Base-by-base conservation (phyloP, 2,797 vertebrate genomes). In the Sebastiscus tertius region DNA sequence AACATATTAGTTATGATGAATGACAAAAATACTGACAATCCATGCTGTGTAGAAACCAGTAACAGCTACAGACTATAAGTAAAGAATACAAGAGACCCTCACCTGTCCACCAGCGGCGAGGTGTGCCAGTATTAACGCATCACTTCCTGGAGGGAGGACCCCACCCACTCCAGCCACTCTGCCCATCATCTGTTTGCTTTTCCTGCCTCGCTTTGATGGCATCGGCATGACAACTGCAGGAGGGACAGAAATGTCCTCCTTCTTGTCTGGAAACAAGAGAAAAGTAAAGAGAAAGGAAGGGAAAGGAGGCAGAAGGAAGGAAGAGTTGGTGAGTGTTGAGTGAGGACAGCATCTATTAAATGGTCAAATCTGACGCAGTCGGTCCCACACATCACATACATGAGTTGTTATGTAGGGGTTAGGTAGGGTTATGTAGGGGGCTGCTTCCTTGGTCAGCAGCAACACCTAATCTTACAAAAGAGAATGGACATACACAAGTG, bases 161-260 rank as follows among this genome's bases (percentile, higher is more conserved):
- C 94, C 93, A 2, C 96, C 96, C 0, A 96, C 95, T 76, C 97
- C 89, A 1, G 81, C 7, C 0, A 96, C 94, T 81, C 98, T 91
- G 49, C 96, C 91, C 92, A 98, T 96, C 87, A 90, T 7, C 69
- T 95, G 95, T 81, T 98, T 99, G 96, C 98, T 99, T 95, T 99
- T 99, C 31, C 97, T 96, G 82, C 98, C 97, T 56, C 98, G 90
- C 77, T 96, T 96, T 6, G 96, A 86, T 85, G 69, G 97, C 24
- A 92, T 96, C 83, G 92, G 95, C 96, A 93, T 95, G 61, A 95
- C 92, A 29, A 96, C 90, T 1, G 93, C 94, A 16, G 95, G 91
- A 14, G 90, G 91, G 39, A 91, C 20, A 13, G 81, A n/a, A 10
- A 92, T 87, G 64, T 95, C 93, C 0, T 95, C 95, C 80, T 96